A percentile compares a stretch with the other conserved stretches of the same genome.
phyloP scores from a whole-genome alignment of 2,888 invertebrate species.

The Andrena dorsata region DNA sequence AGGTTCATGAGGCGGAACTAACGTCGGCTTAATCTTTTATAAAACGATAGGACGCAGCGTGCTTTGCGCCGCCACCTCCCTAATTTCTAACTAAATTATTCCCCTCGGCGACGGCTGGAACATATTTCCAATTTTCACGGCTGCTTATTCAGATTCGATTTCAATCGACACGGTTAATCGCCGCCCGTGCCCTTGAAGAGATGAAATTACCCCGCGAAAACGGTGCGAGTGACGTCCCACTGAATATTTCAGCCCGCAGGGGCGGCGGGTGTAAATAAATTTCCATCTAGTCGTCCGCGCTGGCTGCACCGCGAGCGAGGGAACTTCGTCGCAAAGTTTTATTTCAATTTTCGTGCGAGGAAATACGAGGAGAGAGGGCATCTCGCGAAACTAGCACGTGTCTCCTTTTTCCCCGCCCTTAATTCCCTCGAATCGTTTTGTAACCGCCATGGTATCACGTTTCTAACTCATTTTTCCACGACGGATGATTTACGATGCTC shows the following conservation, averaged over 20 bases:
- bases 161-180: neutral
- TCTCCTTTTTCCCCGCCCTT: neutral
- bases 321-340: constrained; percentile 37
- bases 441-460: constrained; percentile 3
- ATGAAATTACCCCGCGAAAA: neutral
- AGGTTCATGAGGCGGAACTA: constrained; percentile 60
- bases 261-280: constrained; percentile 32
- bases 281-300: neutral
- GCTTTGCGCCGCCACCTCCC: constrained; percentile 24
- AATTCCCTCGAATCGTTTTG: constrained; percentile 8
- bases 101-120: neutral
- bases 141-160: neutral
- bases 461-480: neutral
- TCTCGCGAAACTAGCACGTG: neutral
- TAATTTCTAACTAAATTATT: constrained; percentile 40
- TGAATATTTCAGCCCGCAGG: neutral
- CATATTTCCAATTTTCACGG: neutral
- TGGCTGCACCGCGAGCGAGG: constrained; percentile 9
- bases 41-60: constrained; percentile 20
- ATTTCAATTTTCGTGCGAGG: constrained; percentile 29
- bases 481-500: constrained; percentile 33
- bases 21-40: constrained; percentile 52
- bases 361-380: neutral
- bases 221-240: neutral
- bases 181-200: neutral